Evolutionary conservation across 1,140 invertebrate genomes (phyloP), one percentile per base, ranked within the genome.

Genomic region (Dinoponera quadriceps): DNA sequence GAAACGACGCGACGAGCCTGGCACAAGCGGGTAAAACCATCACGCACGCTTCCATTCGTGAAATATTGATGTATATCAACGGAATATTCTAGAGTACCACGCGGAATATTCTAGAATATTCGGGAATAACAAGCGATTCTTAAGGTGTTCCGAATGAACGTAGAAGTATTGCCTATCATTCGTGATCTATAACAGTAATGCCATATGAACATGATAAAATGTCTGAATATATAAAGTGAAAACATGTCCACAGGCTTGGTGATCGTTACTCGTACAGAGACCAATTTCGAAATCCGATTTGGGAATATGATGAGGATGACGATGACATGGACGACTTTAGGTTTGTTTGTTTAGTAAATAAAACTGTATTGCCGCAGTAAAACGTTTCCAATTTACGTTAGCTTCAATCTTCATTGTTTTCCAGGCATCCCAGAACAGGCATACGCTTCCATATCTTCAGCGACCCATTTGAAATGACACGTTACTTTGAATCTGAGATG

Each of bases 221-320:
- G 59, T 38, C 18, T 20, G 60, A 22, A 25, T 68, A 48, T 25
- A 55, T 2, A 29, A 49, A 27, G 4, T 78, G 3, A 22, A 3
- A 20, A 11, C 14, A 1, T 0, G 13, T 27, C 11, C 44, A 44
- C 62, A 92, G 91, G 20, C 84, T 88, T 62, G 77, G 83, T n/a
- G 84, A 91, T 27, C 38, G 85, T 62, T 63, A 60, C 38, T 75
- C 60, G 20, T 72, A 82, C 33, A 83, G 66, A 25, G 72, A 92
- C 20, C 83, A 65, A 60, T 93, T 93, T 69, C 87, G 88, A 57
- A 91, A 93, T 85, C 90, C 92, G 29, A 92, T 93, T 85, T 94
- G 92, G 92, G 88, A 92, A 54, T 91, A 84, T 48, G 88, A 92
- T 65, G 88, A 91, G 3, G 89, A 92, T 25, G 92, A 92, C 14